A percentile compares a stretch with the other conserved stretches of the same genome.
Conservation (phyloP, 2,888 invertebrate genomes). For the Teleogryllus oceanicus region DNA sequence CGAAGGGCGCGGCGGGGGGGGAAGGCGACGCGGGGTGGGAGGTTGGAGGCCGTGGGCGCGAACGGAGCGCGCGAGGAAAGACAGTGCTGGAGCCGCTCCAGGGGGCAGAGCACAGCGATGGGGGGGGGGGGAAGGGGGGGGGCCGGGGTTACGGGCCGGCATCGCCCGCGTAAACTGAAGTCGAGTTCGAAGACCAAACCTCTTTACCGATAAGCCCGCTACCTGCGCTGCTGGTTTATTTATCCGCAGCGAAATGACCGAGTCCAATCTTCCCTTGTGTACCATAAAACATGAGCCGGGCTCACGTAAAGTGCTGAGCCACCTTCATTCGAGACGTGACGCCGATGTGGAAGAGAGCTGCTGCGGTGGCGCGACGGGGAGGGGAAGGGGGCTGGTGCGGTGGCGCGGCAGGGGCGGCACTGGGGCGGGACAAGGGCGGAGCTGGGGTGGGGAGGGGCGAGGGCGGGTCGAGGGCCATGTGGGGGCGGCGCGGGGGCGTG, state of each 20-base stretch:
- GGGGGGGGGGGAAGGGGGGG: background rate
- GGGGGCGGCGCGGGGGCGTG: too few species aligned
- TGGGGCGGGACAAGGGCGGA: too few species aligned
- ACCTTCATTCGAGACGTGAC: constrained; percentile 18
- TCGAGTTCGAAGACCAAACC: constrained; percentile 1
- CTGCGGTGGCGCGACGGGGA: background rate
- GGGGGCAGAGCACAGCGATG: too few species aligned
- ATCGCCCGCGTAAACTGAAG: background rate
- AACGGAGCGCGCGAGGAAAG: too few species aligned
- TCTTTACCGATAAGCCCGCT: constrained; percentile 1
- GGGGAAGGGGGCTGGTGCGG: background rate
- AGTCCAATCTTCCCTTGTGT: constrained; percentile 8
- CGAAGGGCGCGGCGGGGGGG: too few species aligned
- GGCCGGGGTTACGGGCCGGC: background rate
- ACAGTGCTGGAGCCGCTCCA: too few species aligned
- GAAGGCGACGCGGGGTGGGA: too few species aligned
- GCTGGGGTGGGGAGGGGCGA: too few species aligned
- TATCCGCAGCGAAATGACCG: background rate
- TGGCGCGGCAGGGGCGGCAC: too few species aligned
- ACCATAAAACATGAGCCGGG: background rate
- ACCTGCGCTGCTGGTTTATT: constrained; percentile 18
- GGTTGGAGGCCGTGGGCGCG: too few species aligned
- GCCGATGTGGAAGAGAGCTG: background rate
- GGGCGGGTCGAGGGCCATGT: too few species aligned
- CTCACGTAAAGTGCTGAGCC: background rate